phyloP scores from a whole-genome alignment of 2,113 vertebrate species.

The Phoxinus phoxinus region DNA sequence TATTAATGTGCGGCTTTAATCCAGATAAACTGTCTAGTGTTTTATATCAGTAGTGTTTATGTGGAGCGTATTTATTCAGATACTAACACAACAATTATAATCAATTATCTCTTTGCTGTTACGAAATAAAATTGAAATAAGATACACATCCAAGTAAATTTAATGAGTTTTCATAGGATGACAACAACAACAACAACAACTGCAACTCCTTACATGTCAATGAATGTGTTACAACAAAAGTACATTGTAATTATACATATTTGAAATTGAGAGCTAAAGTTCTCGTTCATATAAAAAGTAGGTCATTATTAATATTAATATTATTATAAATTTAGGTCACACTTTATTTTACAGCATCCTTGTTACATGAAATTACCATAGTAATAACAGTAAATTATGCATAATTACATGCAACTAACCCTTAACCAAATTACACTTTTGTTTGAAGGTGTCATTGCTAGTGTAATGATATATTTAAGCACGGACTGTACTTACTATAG shows the following conservation, averaged over 20 bases:
- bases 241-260: neutral
- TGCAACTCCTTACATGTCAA: neutral
- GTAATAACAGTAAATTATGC: too few species aligned
- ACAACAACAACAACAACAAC: neutral
- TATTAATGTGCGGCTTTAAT: neutral
- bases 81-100: neutral
- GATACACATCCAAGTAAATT: neutral
- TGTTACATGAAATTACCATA: too few species aligned
- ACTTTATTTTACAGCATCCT: too few species aligned
- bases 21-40: neutral
- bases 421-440: too few species aligned
- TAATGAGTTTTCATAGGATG: neutral
- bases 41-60: neutral
- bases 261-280: too few species aligned
- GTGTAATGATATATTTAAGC: too few species aligned
- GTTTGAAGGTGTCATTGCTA: too few species aligned
- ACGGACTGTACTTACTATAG: too few species aligned
- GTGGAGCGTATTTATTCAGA: neutral
- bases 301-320: too few species aligned
- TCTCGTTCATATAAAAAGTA: too few species aligned
- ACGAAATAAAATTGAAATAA: neutral
- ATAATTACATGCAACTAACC: too few species aligned
- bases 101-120: neutral
- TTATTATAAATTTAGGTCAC: too few species aligned
- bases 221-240: neutral